Base-by-base conservation (phyloP, 1,140 invertebrate species). In the Eciton burchellii region DNA sequence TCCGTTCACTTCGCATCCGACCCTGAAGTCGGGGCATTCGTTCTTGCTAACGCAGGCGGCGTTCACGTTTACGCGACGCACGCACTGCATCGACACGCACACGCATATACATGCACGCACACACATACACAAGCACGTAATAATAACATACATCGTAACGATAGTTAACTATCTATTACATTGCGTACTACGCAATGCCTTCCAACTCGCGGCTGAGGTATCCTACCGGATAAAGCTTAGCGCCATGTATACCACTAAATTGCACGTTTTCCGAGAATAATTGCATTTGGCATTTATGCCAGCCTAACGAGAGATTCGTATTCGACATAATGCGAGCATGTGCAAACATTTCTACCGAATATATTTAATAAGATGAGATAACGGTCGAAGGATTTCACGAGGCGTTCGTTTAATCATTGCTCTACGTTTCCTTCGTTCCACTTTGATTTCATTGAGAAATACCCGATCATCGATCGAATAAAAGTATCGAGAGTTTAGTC, bases 91-190 rank as follows among this genome's bases (percentile, higher is more conserved):
- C n/a, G n/a, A n/a, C n/a, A n/a, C n/a, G 52, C 26, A 41, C 35
- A 72, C 71, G 29, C 63, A 71, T 71, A n/a, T 83, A 47, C 81
- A 70, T 85, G 29, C 26, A 57, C 26, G 21, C 12, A 41, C 49
- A 52, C 29, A 16, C 47, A 52, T 26, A 77, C 72, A 49, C 71
- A 14, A 52, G 21, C 49, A 71, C 70, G 82, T 19, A 43, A 54
- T 85, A 85, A 85, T 85, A 76, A 63, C 65, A 52, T 9, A 52
- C 83, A 81, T 83, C 84, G 84, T 77, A 85, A 85, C 72, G 45
- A 54, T 59, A 66, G 57, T 35, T 85, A 83, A 85, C 71, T 77
- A 85, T 77, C 81, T 68, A 83, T 85, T 83, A 71, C 72, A 85
- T 83, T 83, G 72, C 72, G 72, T 63, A 56, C 52, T 77, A 71